Base-by-base conservation (phyloP, 2,888 invertebrate genomes). In the Tetramorium bicarinatum region DNA sequence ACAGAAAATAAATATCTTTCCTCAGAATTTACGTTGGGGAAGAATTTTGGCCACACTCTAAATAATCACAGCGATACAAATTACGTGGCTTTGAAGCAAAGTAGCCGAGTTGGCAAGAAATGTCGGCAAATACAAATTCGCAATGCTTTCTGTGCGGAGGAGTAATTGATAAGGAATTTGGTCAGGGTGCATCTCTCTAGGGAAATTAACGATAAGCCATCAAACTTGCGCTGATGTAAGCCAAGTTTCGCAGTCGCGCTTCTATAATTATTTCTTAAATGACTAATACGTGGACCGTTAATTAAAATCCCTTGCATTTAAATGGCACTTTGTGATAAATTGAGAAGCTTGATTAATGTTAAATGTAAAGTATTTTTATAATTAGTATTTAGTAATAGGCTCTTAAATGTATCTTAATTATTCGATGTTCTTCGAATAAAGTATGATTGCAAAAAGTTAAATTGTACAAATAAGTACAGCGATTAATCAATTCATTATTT, bases 121-220 rank as follows among this genome's bases (percentile, higher is more conserved):
- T 61, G 64, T 67, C 72, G 61, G 62, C 34, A 47, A 79, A 85
- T 77, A 62, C 72, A 47, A 49, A 56, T 59, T 44, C 47, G 64
- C 71, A 49, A 84, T 61, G 80, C 67, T 85, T 76, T 76, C 77
- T 62, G 25, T 61, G 47, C 47, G 49, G 13, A 69, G 9, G 85
- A 83, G 84, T 87, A 90, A 88, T 89, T 87, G 83, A 47, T 47
- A 87, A 87, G 88, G 38, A 87, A 88, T 89, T 87, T 87, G 88
- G 84, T 76, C 82, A 85, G 82, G 59, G 64, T 64, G 59, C 62
- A 75, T 34, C 88, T 80, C 79, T 89, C 89, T 47, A 74, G 89
- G 86, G 88, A 90, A 89, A 90, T 89, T 88, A 90, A 87, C 87
- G 87, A 89, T 87, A 88, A 86, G 75, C 85, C 21, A 49, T 59